A percentile compares a stretch with the other conserved stretches of the same genome.
phyloP scores from a whole-genome alignment of 2,888 invertebrate genomes.

The Nectonema munidae region DNA sequence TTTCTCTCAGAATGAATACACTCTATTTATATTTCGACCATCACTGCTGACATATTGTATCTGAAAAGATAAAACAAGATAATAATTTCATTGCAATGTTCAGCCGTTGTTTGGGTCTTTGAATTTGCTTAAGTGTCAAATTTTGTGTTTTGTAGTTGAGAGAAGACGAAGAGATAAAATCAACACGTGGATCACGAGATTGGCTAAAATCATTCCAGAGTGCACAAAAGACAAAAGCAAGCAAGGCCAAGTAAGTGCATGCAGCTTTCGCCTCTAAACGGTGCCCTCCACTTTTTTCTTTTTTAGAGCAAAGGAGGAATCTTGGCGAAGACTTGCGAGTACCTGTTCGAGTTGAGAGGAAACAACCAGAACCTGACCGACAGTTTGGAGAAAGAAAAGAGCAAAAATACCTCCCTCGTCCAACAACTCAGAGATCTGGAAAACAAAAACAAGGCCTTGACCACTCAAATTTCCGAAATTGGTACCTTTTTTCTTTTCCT shows the following conservation, averaged over 20 bases:
- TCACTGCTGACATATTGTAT: background rate
- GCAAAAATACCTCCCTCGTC: conserved; percentile 38
- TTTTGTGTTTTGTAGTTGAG: conserved; percentile 32
- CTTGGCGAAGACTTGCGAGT: conserved; percentile 68
- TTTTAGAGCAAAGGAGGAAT: conserved; percentile 65
- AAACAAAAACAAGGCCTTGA: no score
- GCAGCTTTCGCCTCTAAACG: no score
- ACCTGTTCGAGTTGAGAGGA: conserved; percentile 48
- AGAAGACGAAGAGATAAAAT: conserved; percentile 68
- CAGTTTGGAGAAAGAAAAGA: conserved; percentile 33
- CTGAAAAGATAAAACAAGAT: background rate
- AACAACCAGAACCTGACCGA: conserved; percentile 38
- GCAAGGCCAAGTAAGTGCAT: conserved; percentile 28
- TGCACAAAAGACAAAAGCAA: conserved; percentile 30
- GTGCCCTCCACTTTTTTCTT: conserved; percentile 14
- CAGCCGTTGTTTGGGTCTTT: no score
- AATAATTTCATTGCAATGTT: no score
- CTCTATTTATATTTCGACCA: no score
- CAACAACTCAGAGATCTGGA: no score
- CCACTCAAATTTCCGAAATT: no score
- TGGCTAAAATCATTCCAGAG: conserved; percentile 57
- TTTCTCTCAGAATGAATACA: no score
- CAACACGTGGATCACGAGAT: conserved; percentile 70
- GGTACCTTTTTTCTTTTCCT: no score
- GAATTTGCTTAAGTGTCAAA: no score